These are phyloP conservation scores for Troides helena DNA, from an alignment of 2,888 invertebrate genomes.

Conservation along the genomic window DNA sequence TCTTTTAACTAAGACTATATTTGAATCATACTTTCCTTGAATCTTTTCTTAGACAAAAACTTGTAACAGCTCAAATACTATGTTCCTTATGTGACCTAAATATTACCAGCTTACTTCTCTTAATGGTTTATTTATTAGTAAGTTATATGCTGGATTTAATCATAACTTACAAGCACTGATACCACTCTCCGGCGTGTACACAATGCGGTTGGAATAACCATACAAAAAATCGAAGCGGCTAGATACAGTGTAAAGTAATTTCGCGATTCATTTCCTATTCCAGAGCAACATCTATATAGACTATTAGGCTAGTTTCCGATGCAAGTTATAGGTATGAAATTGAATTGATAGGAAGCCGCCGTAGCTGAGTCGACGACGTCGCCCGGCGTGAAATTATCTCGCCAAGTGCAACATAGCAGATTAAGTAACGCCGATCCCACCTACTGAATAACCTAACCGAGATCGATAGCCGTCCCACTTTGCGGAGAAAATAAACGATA, in stretches of 20 bases:
- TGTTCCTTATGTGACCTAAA: too few relatives aligned
- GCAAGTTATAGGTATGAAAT: slow-evolving; percentile 60
- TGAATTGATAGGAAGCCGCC: slow-evolving; percentile 56
- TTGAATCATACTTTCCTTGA: too few relatives aligned
- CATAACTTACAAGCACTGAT: slow-evolving; percentile 48
- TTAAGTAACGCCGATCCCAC: slow-evolving; percentile 58
- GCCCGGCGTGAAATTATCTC: slow-evolving; percentile 64
- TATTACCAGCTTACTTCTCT: too few relatives aligned
- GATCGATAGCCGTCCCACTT: slow-evolving; percentile 56
- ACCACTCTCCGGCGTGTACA: slow-evolving; percentile 6
- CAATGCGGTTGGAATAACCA: slow-evolving; percentile 6
- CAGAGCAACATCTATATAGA: slow-evolving; percentile 16
- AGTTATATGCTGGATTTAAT: slow-evolving; percentile 54
- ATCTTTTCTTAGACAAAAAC: too few relatives aligned
- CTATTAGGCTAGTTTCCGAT: slow-evolving; percentile 33
- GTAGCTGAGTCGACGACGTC: slow-evolving; percentile 38
- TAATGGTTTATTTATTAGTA: slow-evolving; percentile 40
- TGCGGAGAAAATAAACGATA: slow-evolving; percentile 47
- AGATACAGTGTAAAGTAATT: slow-evolving; percentile 24
- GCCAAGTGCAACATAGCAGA: slow-evolving; percentile 61
- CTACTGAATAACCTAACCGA: slow-evolving; percentile 47
- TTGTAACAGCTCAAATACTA: too few relatives aligned
- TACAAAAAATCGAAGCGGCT: slow-evolving; percentile 2
- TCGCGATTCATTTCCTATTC: slow-evolving; percentile 25
- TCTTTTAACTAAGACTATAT: slow-evolving; percentile 42